Evolutionary conservation across 2,888 invertebrate species (phyloP).

Genomic region (Dromius quadrimaculatus): DNA sequence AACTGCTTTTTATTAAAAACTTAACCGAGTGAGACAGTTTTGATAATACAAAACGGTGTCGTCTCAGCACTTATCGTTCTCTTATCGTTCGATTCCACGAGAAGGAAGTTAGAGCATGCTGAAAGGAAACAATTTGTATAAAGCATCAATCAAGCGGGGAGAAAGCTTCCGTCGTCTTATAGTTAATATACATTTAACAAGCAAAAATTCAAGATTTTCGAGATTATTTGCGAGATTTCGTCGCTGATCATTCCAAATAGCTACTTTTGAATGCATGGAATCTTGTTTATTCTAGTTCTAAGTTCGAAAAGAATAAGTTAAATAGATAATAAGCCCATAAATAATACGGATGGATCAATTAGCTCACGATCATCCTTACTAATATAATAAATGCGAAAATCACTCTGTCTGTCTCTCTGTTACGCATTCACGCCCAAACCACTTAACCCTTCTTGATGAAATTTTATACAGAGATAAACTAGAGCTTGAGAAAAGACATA

Average conservation of each 20-base stretch:
- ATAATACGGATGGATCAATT: too few relatives aligned
- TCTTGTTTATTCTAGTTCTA: too few relatives aligned
- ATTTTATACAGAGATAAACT: too few relatives aligned
- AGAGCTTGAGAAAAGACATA: too few relatives aligned
- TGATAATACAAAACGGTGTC: constrained; percentile 48
- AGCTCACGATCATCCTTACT: too few relatives aligned
- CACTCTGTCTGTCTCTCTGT: too few relatives aligned
- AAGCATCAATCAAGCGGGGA: neutral
- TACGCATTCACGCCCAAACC: too few relatives aligned
- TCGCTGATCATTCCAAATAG: neutral
- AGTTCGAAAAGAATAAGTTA: too few relatives aligned
- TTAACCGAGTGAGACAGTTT: constrained; percentile 41
- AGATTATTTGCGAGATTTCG: neutral
- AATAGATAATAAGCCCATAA: too few relatives aligned
- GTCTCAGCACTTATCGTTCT: constrained; percentile 45
- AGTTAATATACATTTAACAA: neutral
- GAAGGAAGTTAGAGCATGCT: neutral
- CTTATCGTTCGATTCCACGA: constrained; percentile 41
- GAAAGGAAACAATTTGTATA: neutral
- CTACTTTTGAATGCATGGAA: too few relatives aligned
- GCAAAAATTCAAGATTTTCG: neutral
- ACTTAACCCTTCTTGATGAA: too few relatives aligned
- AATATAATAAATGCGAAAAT: too few relatives aligned
- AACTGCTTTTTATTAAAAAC: constrained; percentile 48
- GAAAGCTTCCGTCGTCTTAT: neutral